These are phyloP conservation scores for Enteromius mattozi DNA, from an alignment of 2,797 vertebrate species.

Conservation along the genomic window DNA sequence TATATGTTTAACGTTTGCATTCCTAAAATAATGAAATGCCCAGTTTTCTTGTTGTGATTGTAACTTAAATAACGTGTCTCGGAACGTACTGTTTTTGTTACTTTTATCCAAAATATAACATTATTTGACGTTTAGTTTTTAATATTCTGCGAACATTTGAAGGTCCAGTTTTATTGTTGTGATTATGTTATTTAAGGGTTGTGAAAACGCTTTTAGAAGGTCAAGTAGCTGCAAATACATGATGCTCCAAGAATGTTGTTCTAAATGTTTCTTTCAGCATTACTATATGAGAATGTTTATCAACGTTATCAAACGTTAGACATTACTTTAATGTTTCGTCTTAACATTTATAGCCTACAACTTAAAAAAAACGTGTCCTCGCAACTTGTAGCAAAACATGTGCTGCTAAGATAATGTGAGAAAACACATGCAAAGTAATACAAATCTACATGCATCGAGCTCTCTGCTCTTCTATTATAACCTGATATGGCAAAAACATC, in stretches of 20 bases:
- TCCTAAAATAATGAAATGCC: background rate
- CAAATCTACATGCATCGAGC: background rate
- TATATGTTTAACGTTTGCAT: background rate
- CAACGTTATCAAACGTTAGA: background rate
- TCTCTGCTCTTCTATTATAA: background rate
- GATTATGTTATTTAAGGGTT: background rate
- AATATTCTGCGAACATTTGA: background rate
- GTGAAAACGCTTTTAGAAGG: background rate
- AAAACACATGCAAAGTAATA: background rate
- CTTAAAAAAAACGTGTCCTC: too few relatives aligned
- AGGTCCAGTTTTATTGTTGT: background rate
- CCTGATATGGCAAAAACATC: background rate
- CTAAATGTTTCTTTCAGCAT: background rate
- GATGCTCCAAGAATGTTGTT: background rate
- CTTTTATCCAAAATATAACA: background rate
- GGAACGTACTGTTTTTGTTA: background rate
- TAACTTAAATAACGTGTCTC: background rate
- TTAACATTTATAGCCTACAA: background rate
- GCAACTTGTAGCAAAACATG: background rate
- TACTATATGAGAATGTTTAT: background rate
- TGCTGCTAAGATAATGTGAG: background rate
- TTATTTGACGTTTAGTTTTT: background rate
- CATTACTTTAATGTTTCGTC: background rate
- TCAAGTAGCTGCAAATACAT: background rate
- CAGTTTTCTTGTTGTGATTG: background rate